Base-by-base conservation (phyloP, 2,113 vertebrate genomes). In the Typhlomys cinereus region DNA sequence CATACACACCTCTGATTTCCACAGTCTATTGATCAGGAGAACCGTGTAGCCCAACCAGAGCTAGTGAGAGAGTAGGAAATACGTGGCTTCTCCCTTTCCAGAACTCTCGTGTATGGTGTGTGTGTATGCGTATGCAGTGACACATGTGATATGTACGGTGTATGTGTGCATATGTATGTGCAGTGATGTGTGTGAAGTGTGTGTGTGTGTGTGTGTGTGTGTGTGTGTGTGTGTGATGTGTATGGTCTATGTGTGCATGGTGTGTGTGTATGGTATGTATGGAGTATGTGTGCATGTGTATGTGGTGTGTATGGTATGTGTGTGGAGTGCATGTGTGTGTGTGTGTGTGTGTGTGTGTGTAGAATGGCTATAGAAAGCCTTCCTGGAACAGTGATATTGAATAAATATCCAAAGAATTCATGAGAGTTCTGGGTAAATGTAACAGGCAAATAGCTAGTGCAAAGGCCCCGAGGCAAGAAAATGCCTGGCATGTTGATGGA, bases 31-130 rank as follows among this genome's bases (percentile, higher is more conserved):
- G 5, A 18, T 20, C 36, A 54, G 67, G 46, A 34, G 2, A 54
- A 11, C 69, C 25, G 31, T 2, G 0, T 2, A 52, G 34, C 13
- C 46, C 31, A 29, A 27, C 11, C 46, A 17, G 18, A 29, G 6
- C 14, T 74, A 25, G 50, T 5, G 2, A 85, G 69, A 7, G 17
- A 50, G 74, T 23, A 7, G 59, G 61, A 7, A 57, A 6, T 7
- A 1, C 21, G 25, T 39, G 34, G 44, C 4, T 34, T 81, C 41
- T 41, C 9, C 12, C 67, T 78, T 71, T 14, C 27, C 31, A 78
- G 54, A 73, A 17, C 34, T 41, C 9, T 61, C 31, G 70, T 46
- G 2, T 73, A 41, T 73, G 48, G 44, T 73, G 70, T 73, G 44
- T 73, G 27, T 73, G 70, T 71, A 71, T 41, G 11, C 41, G 23